Base-by-base conservation (phyloP, 2,797 vertebrate species). In the Pteropus rufus region DNA sequence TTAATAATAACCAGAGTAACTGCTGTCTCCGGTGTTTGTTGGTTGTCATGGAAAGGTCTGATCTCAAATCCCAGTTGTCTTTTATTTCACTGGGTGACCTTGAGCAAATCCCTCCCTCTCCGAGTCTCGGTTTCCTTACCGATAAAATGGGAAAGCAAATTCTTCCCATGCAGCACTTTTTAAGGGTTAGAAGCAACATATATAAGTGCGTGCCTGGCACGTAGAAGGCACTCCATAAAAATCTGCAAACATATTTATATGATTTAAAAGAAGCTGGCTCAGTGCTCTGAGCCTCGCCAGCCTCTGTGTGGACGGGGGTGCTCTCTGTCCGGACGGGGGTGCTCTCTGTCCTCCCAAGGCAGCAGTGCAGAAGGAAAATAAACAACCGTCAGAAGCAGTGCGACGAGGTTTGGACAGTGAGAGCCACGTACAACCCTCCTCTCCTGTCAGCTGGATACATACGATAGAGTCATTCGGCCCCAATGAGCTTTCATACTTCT, bases 401-500 rank as follows among this genome's bases (percentile, higher is more conserved):
- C 16, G 70, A 65, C 73, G 23, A 36, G 15, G 29, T 21, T 34
- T 24, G 1, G 23, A 41, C 73, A 49, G 52, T 18, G 54, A 36
- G 75, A 9, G 0, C 52, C 1, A 0, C 24, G 6, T 41, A 31
- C 15, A 52, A 11, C 24, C 52, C 44, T 54, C 56, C 46, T 60
- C 34, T 83, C 67, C 54, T 62, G 26, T 77, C 97, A 94, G 93
- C 36, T 72, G 95, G 96, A 97, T 97, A 93, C 12, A 41, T 64
- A 94, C 36, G 52, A 92, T 91, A 92, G 21, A 97, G 96, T 91
- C 97, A 93, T 91, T 96, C 77, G 26, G 56, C 83, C 5, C 67
- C 97, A 98, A 97, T 97, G 98, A 98, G 96, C 98, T 98, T 98
- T 98, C 97, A 97, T 97, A 97, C 95, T 96, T 96, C 89, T 97